Evolutionary conservation across 2,888 invertebrate genomes (phyloP).

Genomic region (Eucera pruinosa): DNA sequence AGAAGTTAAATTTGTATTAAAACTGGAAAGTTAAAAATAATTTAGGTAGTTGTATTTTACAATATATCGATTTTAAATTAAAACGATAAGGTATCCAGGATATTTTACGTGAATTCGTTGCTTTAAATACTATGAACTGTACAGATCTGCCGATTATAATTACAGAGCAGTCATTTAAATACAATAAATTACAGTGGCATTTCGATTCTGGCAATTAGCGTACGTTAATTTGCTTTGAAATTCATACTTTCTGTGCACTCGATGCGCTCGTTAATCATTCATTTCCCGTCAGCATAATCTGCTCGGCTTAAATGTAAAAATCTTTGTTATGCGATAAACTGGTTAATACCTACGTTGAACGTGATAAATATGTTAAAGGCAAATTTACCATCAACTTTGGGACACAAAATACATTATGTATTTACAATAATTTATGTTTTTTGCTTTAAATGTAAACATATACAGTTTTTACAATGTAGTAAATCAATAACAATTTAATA

Average conservation of each 20-base stretch:
- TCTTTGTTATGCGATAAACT: background rate
- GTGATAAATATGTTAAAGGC: background rate
- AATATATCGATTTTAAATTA: background rate
- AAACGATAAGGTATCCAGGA: background rate
- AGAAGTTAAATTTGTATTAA: too few relatives aligned
- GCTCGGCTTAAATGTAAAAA: background rate
- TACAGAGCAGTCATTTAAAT: slow-evolving; percentile 3
- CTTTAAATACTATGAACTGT: slow-evolving; percentile 4
- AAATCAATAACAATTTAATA: background rate
- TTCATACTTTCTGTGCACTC: slow-evolving; percentile 2
- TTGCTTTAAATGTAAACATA: background rate
- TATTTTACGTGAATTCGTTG: background rate
- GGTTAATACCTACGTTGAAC: background rate
- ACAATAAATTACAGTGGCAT: slow-evolving; percentile 6
- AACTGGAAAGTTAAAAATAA: too few relatives aligned
- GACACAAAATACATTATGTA: too few relatives aligned
- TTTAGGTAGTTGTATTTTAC: too few relatives aligned
- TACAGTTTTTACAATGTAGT: background rate
- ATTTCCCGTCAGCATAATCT: background rate
- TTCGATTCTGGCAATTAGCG: slow-evolving; percentile 6
- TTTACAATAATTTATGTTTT: background rate
- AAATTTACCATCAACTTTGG: background rate
- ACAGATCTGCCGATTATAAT: background rate
- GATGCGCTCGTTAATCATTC: background rate
- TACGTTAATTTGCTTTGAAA: slow-evolving; percentile 15